phyloP scores from a whole-genome alignment of 2,888 invertebrate species.

The Amiota minor region DNA sequence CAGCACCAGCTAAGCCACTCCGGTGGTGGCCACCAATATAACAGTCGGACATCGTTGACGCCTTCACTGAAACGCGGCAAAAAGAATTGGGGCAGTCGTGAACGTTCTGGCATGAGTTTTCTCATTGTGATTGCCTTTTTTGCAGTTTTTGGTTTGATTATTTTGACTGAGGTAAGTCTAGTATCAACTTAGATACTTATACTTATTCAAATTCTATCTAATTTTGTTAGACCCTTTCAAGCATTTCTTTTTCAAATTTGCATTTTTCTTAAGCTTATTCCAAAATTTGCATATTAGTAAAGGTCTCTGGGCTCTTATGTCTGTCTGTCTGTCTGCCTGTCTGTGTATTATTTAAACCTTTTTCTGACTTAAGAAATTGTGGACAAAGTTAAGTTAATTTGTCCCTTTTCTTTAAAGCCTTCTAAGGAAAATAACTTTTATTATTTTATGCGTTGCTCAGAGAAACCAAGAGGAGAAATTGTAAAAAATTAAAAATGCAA shows the following conservation, averaged over 20 bases:
- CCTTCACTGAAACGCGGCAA: conserved; percentile 70
- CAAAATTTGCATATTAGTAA: too few species aligned
- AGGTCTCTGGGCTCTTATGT: too few species aligned
- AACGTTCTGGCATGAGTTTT: conserved; percentile 90
- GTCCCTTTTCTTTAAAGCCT: too few species aligned
- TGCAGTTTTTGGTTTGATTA: conserved; percentile 89
- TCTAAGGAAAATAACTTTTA: too few species aligned
- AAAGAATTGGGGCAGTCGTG: conserved; percentile 75
- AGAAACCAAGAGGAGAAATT: not conserved
- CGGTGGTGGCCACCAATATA: conserved; percentile 38
- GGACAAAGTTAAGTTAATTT: too few species aligned
- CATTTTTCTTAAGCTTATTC: too few species aligned
- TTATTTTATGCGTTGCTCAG: too few species aligned
- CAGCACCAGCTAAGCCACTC: conserved; percentile 32
- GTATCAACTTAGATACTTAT: not conserved
- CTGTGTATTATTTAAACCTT: too few species aligned
- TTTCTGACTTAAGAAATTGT: too few species aligned
- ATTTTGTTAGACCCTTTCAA: not conserved
- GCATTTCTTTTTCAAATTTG: not conserved
- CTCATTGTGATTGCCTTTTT: conserved; percentile 93
- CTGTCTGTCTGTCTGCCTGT: too few species aligned
- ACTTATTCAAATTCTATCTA: not conserved
- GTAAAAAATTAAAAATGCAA: conserved; percentile 3
- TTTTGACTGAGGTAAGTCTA: conserved; percentile 84
- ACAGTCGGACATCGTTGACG: conserved; percentile 51